Evolutionary conservation across 1,140 invertebrate species (phyloP), one percentile per base, ranked within the genome.

Genomic region (Lordiphosa clarofinis): DNA sequence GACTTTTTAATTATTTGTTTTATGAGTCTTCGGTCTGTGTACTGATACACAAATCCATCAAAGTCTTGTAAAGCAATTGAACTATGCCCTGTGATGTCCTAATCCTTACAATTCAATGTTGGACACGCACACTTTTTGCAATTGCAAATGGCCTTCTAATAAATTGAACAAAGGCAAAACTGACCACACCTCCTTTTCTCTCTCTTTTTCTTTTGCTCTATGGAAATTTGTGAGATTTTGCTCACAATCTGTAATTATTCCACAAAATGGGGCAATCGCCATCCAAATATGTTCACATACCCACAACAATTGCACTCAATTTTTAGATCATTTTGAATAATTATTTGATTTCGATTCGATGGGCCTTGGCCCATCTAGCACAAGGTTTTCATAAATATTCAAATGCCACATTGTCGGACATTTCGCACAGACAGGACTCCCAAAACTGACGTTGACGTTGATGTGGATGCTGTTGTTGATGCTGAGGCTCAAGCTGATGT

Each of bases 311-410:
- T 31, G 9, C 43, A 46, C 3, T 9, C 8, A 24, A 24, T 10
- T 9, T 46, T 31, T 24, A 46, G n/a, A 13, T 31, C 24, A 46
- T 46, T 13, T 31, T 13, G 43, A 28, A 46, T 46, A 46, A 46
- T 46, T 46, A 46, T 46, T 31, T 46, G 43, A 11, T 12, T 46
- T 46, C 24, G 24, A 46, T 46, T 31, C 24, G 24, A 10, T 31
- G 11, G 24, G 19, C 9, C 9, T 21, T 5, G 39, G 28, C 7
- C n/a, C n/a, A n/a, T n/a, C 28, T 19, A 40, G 4, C 8, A 10
- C 3, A 12, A 12, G 11, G 24, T 46, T 46, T 46, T 46, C 43
- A 46, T 46, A 46, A 46, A 46, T 46, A 46, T 46, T 46, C 43
- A 46, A 46, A 46, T 46, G 11, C 10, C 19, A 1, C 7, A 8